Base-by-base conservation (phyloP, 2,888 invertebrate species). In the Conchocele bisecta region DNA sequence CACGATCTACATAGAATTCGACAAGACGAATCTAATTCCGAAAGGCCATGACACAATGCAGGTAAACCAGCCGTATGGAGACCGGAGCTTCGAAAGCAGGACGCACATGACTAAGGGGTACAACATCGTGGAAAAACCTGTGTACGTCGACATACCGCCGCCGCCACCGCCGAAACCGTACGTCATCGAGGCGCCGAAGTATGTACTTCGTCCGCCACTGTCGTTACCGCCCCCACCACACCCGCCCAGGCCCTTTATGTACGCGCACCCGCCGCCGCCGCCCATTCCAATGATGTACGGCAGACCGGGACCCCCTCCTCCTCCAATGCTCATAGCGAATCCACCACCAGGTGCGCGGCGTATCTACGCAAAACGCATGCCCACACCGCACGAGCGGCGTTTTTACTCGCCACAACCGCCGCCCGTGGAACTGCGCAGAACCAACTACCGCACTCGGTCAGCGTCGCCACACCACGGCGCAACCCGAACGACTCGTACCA, bases 1-100 rank as follows among this genome's bases (percentile, higher is more conserved):
- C 15, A 69, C 69, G 1, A 76, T 76, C 26, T 76, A 76, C 37
- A 69, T 76, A 9, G 41, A 42, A 2, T 72, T 76, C 28, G 76
- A 76, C 31, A 76, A 76, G 33, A 24, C 71, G 2, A 76, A 76
- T 28, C 63, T 76, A 7, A 28, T 61, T 6, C 22, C 56, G 13
- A 71, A 35, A 53, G 61, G 56, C 11, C 51, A 60, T 3, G 53
- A 54, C 15, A 57, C 53, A 3, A 13, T 69, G n/a, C 37, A 65
- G 22, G 58, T 76, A 3, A 35, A 51, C 22, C n/a, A n/a, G 3
- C n/a, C 31, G 20, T 9, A 42, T 22, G 6, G n/a, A 6, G 35
- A 35, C 9, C 28, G n/a, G n/a, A 35, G 35, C 2, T 51, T 20
- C 29, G 51, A 31, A 17, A 35, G 33, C 3, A 26, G 51, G 26